Base-by-base conservation (phyloP, 2,113 vertebrate species). In the Glaucidium brasilianum region DNA sequence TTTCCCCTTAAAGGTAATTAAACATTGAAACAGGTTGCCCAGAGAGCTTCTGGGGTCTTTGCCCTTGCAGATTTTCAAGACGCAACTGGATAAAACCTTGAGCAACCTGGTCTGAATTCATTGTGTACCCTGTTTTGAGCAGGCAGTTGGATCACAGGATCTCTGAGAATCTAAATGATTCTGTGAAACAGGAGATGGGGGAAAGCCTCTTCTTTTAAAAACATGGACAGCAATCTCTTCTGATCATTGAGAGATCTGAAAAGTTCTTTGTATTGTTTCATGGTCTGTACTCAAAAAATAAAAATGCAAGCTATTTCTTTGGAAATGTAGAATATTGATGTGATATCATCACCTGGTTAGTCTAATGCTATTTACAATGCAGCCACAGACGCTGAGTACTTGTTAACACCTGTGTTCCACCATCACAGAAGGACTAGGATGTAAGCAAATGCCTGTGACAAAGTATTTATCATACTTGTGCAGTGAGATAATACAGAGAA, bases 401-500 rank as follows among this genome's bases (percentile, higher is more conserved):
- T 78, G 49, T 79, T 93, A 90, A 60, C 97, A 97, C 93, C 97
- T 98, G 98, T 95, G 97, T 95, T 95, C 96, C 62, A 95, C 88
- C 83, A 84, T 97, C 97, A 97, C 69, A 63, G 76, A 55, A 95
- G n/a, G 68, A 72, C 78, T 69, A 93, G 64, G 72, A 76, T 90
- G 89, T 45, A 83, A 95, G 85, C 62, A 97, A 97, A 97, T 95
- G 94, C 93, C 92, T 80, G 43, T 83, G 68, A 93, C 92, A 55
- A 98, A 96, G 90, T 97, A 96, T 86, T 97, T 94, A 96, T 90
- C 97, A 97, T 97, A 69, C 90, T 97, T 93, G 87, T 93, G 84
- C 75, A 92, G 94, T 97, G 92, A 97, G 93, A 88, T 88, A 97
- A 96, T 90, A 78, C 35, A 71, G 66, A 94, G 66, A 66, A 94